Conservation (phyloP, 1,140 invertebrate genomes). For the Apis laboriosa region DNA sequence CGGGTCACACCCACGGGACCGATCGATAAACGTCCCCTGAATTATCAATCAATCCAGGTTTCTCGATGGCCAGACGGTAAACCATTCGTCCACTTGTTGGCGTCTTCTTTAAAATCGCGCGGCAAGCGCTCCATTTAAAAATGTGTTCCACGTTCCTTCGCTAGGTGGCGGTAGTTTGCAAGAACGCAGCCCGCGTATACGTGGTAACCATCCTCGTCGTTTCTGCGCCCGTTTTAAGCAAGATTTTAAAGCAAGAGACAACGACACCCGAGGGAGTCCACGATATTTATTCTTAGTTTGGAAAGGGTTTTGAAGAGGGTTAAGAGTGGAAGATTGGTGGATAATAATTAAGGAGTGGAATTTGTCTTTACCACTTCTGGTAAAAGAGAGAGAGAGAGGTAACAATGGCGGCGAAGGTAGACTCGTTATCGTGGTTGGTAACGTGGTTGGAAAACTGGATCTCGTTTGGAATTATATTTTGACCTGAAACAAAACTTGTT, state of each 20-base stretch:
- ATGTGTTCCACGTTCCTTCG: constrained; percentile 54
- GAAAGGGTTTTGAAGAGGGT: not conserved
- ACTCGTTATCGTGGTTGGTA: constrained; percentile 30
- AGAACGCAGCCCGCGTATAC: constrained; percentile 1
- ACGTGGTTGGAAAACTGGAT: not conserved
- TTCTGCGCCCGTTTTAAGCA: constrained; percentile 22
- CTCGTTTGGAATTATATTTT: not conserved
- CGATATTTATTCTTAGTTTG: not conserved
- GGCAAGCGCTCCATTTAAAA: constrained; percentile 35
- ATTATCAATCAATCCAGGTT: not conserved
- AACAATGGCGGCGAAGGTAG: constrained; percentile 11
- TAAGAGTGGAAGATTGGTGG: constrained; percentile 1
- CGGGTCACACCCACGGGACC: too few relatives aligned
- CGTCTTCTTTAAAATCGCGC: constrained; percentile 12
- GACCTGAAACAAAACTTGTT: not conserved
- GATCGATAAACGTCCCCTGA: not conserved
- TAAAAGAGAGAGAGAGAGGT: constrained; percentile 7
- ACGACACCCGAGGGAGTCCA: not conserved
- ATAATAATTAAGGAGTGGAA: not conserved
- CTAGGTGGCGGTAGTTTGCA: constrained; percentile 64
- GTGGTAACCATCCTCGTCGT: constrained; percentile 35
- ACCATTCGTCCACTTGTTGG: not conserved
- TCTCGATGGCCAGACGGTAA: not conserved
- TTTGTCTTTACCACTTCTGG: constrained; percentile 1
- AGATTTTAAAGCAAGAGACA: constrained; percentile 47